Base-by-base conservation (phyloP, 2,797 vertebrate species). In the Chrosomus eos region DNA sequence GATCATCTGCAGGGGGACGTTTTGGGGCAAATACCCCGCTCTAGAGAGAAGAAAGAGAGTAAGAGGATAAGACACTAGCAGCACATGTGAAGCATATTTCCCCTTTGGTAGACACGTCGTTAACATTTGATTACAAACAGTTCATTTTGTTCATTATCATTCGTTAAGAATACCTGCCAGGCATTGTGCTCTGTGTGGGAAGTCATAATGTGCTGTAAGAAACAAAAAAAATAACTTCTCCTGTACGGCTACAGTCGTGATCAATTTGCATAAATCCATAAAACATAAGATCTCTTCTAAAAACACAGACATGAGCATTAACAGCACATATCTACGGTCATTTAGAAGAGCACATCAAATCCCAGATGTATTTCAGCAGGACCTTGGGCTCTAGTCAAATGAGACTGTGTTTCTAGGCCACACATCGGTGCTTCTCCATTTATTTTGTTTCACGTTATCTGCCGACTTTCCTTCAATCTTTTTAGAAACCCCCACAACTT, bases 11-110 rank as follows among this genome's bases (percentile, higher is more conserved):
- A 99, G 90, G 74, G 98, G 97, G 83, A 99, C 93, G 87, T 96
- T 96, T 93, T 99, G 98, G 88, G 98, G 97, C 92, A 99, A 96
- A 95, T 97, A 98, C 74, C 98, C 98, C 48, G 98, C 98, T 94
- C 98, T 99, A 26, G 1, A 38, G 13, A 51, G 2, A 79, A 19
- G 7, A 45, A 36, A 64, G 10, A 66, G 10, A 83, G 64, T 26
- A 33, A 40, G 18, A 68, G 21, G 67, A 74, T 62, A n/a, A 58
- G 28, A 51, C 33, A 28, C 14, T 75, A 51, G 76, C 73, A 72
- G 55, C 48, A 66, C 51, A 76, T 76, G 77, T 70, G 53, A 60
- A 23, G 19, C n/a, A 81, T 55, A 51, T 38, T 81, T 78, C 53
- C 51, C 55, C 53, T 45, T 70, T 73, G 23, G 51, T 55, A 43